A percentile compares a stretch with the other conserved stretches of the same genome.
phyloP scores from a whole-genome alignment of 2,797 vertebrate species.

The Graptemys geographica region DNA sequence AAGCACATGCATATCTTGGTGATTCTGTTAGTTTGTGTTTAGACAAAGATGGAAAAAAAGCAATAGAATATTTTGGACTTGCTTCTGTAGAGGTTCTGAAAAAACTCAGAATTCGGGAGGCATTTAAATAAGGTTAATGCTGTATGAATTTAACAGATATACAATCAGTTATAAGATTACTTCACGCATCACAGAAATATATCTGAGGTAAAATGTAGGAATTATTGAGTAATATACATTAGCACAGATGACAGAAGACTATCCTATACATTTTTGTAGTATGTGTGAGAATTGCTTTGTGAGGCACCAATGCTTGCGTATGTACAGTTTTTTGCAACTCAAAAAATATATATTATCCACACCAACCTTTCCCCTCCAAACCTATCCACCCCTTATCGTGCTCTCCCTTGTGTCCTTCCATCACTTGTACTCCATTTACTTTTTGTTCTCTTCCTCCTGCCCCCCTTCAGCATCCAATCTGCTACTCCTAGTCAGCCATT shows the following conservation, averaged over 20 bases:
- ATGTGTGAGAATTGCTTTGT: neutral
- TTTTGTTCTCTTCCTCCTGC: neutral
- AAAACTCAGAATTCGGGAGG: neutral
- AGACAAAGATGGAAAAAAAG: neutral
- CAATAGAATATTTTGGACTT: neutral
- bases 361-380: neutral
- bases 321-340: neutral
- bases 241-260: neutral
- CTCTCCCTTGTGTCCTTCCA: too few species aligned
- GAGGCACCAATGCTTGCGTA: neutral
- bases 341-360: neutral
- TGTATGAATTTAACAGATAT: neutral
- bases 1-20: neutral
- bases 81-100: neutral
- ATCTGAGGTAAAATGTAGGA: neutral
- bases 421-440: neutral
- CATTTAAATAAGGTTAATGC: neutral
- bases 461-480: neutral
- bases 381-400: neutral
- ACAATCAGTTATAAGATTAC: too few species aligned
- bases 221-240: neutral
- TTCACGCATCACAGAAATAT: neutral
- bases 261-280: neutral
- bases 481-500: neutral
- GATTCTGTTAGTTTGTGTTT: neutral